These are phyloP conservation scores for Mnemiopsis leidyi DNA, from an alignment of 37 sponge, comb jelly and placozoan genomes.

Conservation along the genomic window DNA sequence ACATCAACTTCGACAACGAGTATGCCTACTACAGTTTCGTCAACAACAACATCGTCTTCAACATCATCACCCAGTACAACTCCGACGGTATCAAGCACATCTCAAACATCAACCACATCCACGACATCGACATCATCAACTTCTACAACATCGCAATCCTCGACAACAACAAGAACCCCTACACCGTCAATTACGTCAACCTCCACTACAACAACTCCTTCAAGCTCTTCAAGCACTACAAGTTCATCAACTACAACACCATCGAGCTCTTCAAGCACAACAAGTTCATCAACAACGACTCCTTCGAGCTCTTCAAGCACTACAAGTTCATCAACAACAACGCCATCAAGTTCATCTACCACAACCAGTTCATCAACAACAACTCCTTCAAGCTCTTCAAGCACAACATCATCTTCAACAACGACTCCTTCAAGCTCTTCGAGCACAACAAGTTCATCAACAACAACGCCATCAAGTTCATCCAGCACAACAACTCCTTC, in stretches of 20 bases:
- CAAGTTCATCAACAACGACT: background rate
- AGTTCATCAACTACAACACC: background rate
- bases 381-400: background rate
- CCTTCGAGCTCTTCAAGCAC: constrained; percentile 25
- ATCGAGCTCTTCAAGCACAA: background rate
- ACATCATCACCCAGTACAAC: background rate
- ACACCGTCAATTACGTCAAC: background rate
- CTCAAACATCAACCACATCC: background rate
- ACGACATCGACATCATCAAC: background rate
- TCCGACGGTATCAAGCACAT: background rate
- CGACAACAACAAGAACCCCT: background rate
- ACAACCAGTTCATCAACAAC: background rate
- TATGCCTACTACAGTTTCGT: background rate
- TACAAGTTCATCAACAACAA: background rate
- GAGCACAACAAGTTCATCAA: constrained; percentile 36
- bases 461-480: constrained; percentile 42
- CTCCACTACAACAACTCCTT: background rate
- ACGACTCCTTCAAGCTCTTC: background rate
- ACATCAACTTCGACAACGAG: background rate
- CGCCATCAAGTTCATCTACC: background rate
- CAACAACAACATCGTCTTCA: background rate
- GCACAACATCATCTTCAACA: background rate
- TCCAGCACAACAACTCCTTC: too few relatives aligned
- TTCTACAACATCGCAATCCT: background rate
- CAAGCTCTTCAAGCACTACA: constrained; percentile 17